Evolutionary conservation across 2,888 invertebrate species (phyloP), one percentile per base, ranked within the genome.

Genomic region (Hermaeophaga mercurialis): DNA sequence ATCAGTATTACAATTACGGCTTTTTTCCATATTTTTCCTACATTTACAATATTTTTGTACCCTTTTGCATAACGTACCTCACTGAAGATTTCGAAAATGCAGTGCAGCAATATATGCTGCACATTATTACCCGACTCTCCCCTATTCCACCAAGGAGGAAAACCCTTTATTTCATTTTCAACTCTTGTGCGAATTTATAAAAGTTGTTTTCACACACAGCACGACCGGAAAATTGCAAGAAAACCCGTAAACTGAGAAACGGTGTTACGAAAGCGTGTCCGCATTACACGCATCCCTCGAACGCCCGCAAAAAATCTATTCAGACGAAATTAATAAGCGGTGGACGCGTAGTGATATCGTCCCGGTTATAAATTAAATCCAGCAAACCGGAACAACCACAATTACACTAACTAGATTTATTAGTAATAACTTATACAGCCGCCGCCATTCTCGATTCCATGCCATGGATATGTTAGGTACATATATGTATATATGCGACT

Each of bases 391-490:
- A 67, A 72, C 70, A 57, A 66, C 68, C 69, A 61, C 71, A 71
- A 71, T 71, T 70, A 72, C 66, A 66, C 67, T 66, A 61, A 63
- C 67, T 63, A 70, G 68, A 72, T 72, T 72, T 72, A 72, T 72
- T 70, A 69, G 70, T 69, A 69, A 72, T 72, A 72, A 72, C 70
- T 72, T 71, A 69, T 65, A 66, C 54, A 59, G 61, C 49, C 60
- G 55, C 60, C 54, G 56, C 45, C 24, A 50, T 58, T 53, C 58
- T 52, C 54, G 57, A 54, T 59, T 62, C 56, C 15, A 43, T 46
- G 59, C 55, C 41, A 24, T 19, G 41, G 28, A 34, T 43, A 43
- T 14, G 14, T 17, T 46, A 44, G 46, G 34, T 41, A 43, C 41
- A 48, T 18, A 33, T 11, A 41, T 11, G n/a, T 22, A 41, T 24